These are phyloP conservation scores for Danionella cerebrum DNA, from an alignment of 2,113 vertebrate species.

Conservation along the genomic window DNA sequence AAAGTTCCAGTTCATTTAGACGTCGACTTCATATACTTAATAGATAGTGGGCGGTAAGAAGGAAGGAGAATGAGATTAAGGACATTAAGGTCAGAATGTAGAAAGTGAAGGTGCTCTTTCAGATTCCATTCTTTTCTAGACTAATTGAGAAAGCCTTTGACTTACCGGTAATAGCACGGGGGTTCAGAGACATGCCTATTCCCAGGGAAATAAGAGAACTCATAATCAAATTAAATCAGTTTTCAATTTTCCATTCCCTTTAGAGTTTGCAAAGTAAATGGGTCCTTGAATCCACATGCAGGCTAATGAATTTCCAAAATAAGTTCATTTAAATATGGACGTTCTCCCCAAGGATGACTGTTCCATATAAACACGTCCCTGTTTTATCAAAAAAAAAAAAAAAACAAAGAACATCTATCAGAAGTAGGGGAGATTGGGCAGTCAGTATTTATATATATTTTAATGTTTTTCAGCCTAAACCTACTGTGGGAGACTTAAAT, in stretches of 20 bases:
- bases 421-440: not conserved
- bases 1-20: not conserved
- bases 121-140: conserved; percentile 55
- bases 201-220: conserved; percentile 61
- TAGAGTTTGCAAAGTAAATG: conserved; percentile 58
- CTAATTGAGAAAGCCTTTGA: conserved; percentile 66
- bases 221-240: conserved; percentile 66
- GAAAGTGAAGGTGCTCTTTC: conserved; percentile 31
- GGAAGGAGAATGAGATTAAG: conserved; percentile 47
- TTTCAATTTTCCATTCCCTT: conserved; percentile 70
- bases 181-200: conserved; percentile 56
- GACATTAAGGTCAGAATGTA: conserved; percentile 59
- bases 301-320: conserved; percentile 60
- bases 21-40: not conserved
- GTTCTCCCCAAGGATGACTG: conserved; percentile 10
- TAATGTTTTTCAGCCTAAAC: too few species aligned
- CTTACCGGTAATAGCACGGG: conserved; percentile 59
- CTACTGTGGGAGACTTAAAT: too few species aligned
- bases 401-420: not conserved
- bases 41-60: conserved; percentile 38
- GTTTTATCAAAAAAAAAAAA: not conserved
- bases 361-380: conserved; percentile 33
- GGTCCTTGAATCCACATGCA: conserved; percentile 46
- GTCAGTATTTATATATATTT: too few species aligned
- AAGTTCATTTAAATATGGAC: conserved; percentile 32